Percentiles rank a stretch among this genome's conserved stretches.
Evolutionary conservation across 2,113 vertebrate species (phyloP).

Genomic region (Chionis minor): DNA sequence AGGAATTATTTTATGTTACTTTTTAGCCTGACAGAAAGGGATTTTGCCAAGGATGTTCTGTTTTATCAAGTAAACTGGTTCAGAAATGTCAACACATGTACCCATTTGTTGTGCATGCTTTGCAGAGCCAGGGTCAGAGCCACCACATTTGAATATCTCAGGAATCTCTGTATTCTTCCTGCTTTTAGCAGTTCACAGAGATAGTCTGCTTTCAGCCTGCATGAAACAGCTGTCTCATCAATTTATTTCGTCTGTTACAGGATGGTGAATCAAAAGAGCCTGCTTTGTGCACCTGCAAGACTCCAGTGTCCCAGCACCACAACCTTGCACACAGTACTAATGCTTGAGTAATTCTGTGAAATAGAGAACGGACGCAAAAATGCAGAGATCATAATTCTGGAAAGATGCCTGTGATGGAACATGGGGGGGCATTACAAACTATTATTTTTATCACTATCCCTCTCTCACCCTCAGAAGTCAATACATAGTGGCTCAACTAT

Average conservation of each 20-base stretch:
- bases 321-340: not conserved
- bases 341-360: not conserved
- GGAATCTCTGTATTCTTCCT: not conserved
- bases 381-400: not conserved
- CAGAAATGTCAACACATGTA: not conserved
- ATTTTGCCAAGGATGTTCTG: not conserved
- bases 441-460: not conserved
- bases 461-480: not conserved
- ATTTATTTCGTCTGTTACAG: not conserved
- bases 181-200: not conserved
- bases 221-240: not conserved
- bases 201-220: not conserved
- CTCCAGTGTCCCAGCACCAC: not conserved
- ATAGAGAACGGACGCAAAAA: not conserved
- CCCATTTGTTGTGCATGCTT: not conserved
- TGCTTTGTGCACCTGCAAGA: not conserved
- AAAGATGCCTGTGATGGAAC: not conserved
- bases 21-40: not conserved
- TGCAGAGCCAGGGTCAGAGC: not conserved
- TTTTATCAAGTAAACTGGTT: not conserved
- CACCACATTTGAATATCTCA: not conserved
- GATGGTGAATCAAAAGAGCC: not conserved
- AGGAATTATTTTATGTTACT: not conserved
- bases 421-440: not conserved
- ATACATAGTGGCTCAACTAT: not conserved